Percentiles rank a stretch among this genome's conserved stretches.
Evolutionary conservation across 2,888 invertebrate genomes (phyloP).

Genomic region (Drosophila mayaguana): DNA sequence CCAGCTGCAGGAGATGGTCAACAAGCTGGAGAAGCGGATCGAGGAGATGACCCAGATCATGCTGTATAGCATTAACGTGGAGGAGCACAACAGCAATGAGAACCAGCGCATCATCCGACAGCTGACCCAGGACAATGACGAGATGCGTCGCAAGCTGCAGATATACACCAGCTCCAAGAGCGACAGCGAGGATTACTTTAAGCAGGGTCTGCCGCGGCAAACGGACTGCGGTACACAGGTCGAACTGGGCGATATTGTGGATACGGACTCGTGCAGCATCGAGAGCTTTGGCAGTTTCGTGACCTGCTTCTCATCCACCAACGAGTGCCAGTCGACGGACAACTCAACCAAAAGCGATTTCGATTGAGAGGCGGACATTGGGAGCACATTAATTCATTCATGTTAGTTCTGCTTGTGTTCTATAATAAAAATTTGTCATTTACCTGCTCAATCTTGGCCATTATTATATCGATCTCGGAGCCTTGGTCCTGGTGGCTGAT

Average conservation of each 20-base stretch:
- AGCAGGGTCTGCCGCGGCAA: slow-evolving; percentile 23
- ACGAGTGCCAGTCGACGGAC: slow-evolving; percentile 9
- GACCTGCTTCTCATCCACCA: slow-evolving; percentile 35
- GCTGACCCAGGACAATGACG: slow-evolving; percentile 52
- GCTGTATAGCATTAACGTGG: slow-evolving; percentile 27
- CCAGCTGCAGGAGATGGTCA: slow-evolving; percentile 32
- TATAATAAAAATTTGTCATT: background rate
- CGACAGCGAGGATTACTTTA: slow-evolving; percentile 13
- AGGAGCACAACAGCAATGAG: slow-evolving; percentile 33
- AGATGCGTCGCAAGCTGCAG: slow-evolving; percentile 58
- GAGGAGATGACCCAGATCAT: slow-evolving; percentile 56
- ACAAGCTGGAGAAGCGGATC: slow-evolving; percentile 50
- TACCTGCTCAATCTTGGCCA: slow-evolving; percentile 96
- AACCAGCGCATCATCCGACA: slow-evolving; percentile 50
- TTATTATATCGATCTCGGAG: slow-evolving; percentile 95
- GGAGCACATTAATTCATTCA: background rate
- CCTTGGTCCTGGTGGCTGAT: slow-evolving; percentile 86
- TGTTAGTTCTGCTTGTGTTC: background rate
- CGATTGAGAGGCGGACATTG: background rate
- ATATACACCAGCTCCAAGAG: slow-evolving; percentile 23
- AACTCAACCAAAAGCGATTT: slow-evolving; percentile 24
- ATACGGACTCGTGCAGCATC: slow-evolving; percentile 25
- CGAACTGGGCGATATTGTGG: slow-evolving; percentile 7
- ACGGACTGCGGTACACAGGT: slow-evolving; percentile 51
- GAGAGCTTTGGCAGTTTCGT: slow-evolving; percentile 49